Base-by-base conservation (phyloP, 2,797 vertebrate species). In the Luscinia megarhynchos region DNA sequence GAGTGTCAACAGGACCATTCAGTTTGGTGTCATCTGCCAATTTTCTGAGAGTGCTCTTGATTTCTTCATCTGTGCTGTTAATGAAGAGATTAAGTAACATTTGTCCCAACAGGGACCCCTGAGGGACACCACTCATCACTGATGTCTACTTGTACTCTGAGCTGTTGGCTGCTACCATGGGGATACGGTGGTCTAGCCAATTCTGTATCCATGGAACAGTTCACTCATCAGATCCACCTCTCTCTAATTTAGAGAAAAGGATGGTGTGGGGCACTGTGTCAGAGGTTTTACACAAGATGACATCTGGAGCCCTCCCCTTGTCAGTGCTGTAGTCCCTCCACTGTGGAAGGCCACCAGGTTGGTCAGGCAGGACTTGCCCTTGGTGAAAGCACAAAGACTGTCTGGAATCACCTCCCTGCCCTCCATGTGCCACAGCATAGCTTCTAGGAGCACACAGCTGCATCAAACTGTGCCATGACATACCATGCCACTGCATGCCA, bases 71-170 rank as follows among this genome's bases (percentile, higher is more conserved):
- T 82, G 6, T 27, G 16, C 21, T 9, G 24, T 27, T 59, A 34
- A 46, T 32, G 15, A 34, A 54, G 15, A 12, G 4, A 41, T 38
- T 21, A 55, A 50, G 21, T 36, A 54, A 14, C 22, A 41, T 3
- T 41, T 12, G 5, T 41, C 12, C 12, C 22, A 58, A 16, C 23
- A 32, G 0, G 3, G 66, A 32, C 4, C 2, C 2, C 19, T 36
- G 40, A 12, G 8, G 6, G 19, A 29, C 46, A 36, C 11, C 12
- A 27, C n/a, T 51, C 24, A 23, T 53, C 58, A 20, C 9, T 40
- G 30, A 15, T 14, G 4, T 15, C 36, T 34, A 4, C 38, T 36
- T 34, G 17, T 11, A 69, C 57, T 10, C 15, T 38, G 43, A 72
- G 18, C 26, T 53, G 32, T 17, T 59, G 22, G 23, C 22, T 6